Conservation (phyloP, 2,888 invertebrate species). For the Elysia crispata region DNA sequence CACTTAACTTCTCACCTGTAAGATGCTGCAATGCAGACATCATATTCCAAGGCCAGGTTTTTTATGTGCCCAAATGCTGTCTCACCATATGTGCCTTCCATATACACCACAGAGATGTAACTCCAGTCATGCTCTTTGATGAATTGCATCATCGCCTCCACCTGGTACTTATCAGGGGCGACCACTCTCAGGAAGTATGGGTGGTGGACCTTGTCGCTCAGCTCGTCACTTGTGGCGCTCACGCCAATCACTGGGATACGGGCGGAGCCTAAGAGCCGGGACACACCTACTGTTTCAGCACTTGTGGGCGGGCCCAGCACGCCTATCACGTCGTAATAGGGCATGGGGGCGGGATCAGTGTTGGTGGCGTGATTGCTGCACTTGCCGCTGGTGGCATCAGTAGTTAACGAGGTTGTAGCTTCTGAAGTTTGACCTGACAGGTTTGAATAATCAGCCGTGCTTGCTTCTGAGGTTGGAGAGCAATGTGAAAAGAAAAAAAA, state of each 20-base stretch:
- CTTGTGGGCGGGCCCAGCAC: constrained; percentile 60
- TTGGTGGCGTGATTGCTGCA: not conserved
- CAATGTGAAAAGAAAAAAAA: too few species aligned
- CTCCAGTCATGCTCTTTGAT: constrained; percentile 82
- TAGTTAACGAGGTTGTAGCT: too few species aligned
- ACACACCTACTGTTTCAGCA: constrained; percentile 55
- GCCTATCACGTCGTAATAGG: constrained; percentile 56
- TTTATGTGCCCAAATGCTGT: constrained; percentile 56
- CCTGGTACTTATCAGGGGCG: constrained; percentile 63
- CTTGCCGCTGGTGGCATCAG: not conserved
- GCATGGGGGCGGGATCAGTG: constrained; percentile 4
- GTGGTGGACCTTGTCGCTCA: constrained; percentile 58
- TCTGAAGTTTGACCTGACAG: too few species aligned
- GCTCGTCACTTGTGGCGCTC: constrained; percentile 58
- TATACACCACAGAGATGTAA: constrained; percentile 86
- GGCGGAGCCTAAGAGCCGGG: constrained; percentile 52
- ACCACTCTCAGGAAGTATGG: constrained; percentile 67
- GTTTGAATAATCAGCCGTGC: too few species aligned
- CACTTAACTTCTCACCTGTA: too few species aligned
- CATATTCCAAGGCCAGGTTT: constrained; percentile 38
- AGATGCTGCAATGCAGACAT: constrained; percentile 60
- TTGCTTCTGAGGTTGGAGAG: too few species aligned
- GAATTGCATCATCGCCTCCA: constrained; percentile 58
- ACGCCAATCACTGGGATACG: constrained; percentile 54
- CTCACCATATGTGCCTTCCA: constrained; percentile 80